Percentiles rank a stretch among this genome's conserved stretches.
Evolutionary conservation across 2,888 invertebrate species (phyloP).

Genomic region (Caenorhabditis becei): DNA sequence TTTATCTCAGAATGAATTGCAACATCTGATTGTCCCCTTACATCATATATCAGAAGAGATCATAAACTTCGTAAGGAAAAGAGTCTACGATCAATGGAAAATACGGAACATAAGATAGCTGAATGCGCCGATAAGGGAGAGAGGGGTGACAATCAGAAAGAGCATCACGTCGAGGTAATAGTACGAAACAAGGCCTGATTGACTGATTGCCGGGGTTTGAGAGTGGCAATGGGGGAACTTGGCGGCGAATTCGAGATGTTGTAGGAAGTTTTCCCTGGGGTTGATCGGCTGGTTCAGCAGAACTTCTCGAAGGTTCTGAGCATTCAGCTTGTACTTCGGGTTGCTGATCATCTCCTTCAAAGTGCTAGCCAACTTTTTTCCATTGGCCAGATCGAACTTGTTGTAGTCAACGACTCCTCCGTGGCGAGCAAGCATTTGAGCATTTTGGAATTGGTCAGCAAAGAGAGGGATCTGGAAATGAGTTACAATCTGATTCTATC

Average conservation of each 20-base stretch:
- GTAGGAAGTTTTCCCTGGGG: conserved; percentile 37
- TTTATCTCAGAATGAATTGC: background rate
- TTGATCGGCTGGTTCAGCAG: conserved; percentile 42
- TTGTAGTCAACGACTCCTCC: conserved; percentile 28
- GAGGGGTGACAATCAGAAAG: conserved; percentile 16
- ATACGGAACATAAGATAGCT: conserved; percentile 20
- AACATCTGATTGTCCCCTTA: background rate
- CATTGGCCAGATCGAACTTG: conserved; percentile 30
- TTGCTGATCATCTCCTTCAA: conserved; percentile 25
- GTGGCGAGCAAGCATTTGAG: conserved; percentile 36
- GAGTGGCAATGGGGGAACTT: conserved; percentile 29
- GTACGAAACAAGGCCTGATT: conserved; percentile 12
- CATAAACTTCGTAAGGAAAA: background rate
- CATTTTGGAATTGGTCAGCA: conserved; percentile 30
- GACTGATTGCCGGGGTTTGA: conserved; percentile 20
- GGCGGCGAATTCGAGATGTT: conserved; percentile 44
- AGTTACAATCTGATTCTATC: background rate
- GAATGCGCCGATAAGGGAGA: conserved; percentile 14
- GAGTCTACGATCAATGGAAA: conserved; percentile 9
- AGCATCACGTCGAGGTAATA: conserved; percentile 47
- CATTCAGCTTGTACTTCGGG: conserved; percentile 26
- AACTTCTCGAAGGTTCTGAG: conserved; percentile 17
- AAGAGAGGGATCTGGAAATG: conserved; percentile 36
- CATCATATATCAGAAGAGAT: conserved; percentile 9
- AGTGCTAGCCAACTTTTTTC: conserved; percentile 17